Evolutionary conservation across 2,113 vertebrate genomes (phyloP).

Genomic region (Microcebus murinus): DNA sequence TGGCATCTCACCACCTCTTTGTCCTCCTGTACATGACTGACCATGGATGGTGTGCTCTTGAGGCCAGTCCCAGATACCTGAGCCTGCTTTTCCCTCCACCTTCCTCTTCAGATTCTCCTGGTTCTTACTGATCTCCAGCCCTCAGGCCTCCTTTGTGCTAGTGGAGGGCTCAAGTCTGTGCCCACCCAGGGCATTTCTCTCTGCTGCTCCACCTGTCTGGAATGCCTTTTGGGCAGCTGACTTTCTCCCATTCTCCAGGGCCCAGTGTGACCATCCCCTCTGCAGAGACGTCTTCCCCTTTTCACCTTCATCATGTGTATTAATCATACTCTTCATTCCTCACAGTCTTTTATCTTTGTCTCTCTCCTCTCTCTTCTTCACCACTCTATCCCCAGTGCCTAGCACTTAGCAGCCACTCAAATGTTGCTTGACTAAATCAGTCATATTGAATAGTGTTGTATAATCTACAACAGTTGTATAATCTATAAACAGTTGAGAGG

Average conservation of each 20-base stretch:
- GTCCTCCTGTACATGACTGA: too few species aligned
- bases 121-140: background rate
- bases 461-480: background rate
- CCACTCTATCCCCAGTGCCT: background rate
- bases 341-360: background rate
- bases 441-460: background rate
- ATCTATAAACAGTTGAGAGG: background rate
- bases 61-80: background rate
- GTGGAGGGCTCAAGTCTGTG: background rate
- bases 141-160: background rate
- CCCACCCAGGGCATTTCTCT: background rate
- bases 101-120: background rate
- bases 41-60: fast-evolving
- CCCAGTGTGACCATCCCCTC: background rate
- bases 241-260: background rate
- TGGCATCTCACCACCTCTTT: background rate
- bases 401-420: background rate
- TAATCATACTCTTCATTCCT: background rate
- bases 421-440: background rate
- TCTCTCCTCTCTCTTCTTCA: background rate
- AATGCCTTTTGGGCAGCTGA: background rate
- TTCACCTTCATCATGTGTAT: background rate
- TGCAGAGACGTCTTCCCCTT: background rate
- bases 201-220: fast-evolving
- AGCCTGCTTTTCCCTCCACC: background rate